phyloP scores from a whole-genome alignment of 2,113 vertebrate species.

The Lota lota region DNA sequence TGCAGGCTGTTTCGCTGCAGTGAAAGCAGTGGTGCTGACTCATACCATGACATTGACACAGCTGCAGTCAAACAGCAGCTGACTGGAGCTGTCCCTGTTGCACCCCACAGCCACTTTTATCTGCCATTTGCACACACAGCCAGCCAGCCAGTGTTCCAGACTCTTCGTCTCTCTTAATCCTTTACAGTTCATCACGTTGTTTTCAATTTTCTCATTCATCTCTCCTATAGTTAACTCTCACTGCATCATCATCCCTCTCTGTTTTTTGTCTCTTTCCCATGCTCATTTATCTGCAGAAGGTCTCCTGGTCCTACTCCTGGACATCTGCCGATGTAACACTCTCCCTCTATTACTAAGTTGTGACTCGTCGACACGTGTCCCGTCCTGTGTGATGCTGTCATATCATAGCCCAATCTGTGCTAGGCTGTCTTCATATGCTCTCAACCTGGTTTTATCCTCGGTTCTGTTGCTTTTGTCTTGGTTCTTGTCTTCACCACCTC shows the following conservation, averaged over 20 bases:
- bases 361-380: neutral
- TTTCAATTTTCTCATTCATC: too few relatives aligned
- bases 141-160: neutral
- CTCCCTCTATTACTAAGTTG: constrained; percentile 1
- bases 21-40: constrained; percentile 8
- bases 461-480: neutral
- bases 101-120: neutral
- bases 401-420: neutral
- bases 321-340: constrained; percentile 52
- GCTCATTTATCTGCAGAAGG: constrained; percentile 39
- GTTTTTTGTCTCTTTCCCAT: constrained; percentile 8
- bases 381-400: neutral
- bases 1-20: too few relatives aligned
- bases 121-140: neutral
- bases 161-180: neutral
- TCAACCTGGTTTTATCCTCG: neutral
- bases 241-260: neutral
- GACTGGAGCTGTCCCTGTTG: neutral
- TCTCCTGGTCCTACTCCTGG: constrained; percentile 63
- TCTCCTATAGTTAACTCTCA: neutral
- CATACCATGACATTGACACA: constrained; percentile 8
- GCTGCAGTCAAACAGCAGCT: neutral
- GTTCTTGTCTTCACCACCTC: too few relatives aligned
- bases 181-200: too few relatives aligned
- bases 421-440: too few relatives aligned